These are phyloP conservation scores for Gambusia yucatana DNA, from an alignment of 2,797 vertebrate genomes.

Conservation along the genomic window DNA sequence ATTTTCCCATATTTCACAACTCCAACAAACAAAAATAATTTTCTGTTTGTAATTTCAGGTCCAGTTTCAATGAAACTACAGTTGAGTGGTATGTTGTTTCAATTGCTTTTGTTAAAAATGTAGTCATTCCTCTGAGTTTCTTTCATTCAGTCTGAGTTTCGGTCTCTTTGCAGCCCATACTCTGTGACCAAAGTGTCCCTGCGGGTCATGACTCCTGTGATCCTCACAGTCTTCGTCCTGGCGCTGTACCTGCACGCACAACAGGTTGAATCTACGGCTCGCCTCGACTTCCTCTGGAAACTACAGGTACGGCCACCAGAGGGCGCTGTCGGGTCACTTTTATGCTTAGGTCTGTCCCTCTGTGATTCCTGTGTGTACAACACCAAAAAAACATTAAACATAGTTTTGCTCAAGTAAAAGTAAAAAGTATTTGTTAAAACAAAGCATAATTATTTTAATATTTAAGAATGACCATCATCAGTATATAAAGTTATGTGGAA, in stretches of 20 bases:
- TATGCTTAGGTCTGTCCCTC: neutral
- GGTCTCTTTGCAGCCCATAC: constrained; percentile 74
- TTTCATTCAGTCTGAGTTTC: neutral
- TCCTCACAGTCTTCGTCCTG: constrained; percentile 93
- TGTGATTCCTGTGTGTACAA: too few relatives aligned
- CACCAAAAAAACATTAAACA: too few relatives aligned
- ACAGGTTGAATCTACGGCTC: constrained; percentile 96
- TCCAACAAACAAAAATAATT: constrained; percentile 4
- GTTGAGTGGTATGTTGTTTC: constrained; percentile 77
- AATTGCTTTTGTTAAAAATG: neutral
- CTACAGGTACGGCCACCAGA: constrained; percentile 86
- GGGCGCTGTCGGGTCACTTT: constrained; percentile 7
- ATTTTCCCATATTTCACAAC: too few relatives aligned
- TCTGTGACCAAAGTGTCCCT: constrained; percentile 90
- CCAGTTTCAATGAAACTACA: constrained; percentile 83
- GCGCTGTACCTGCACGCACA: constrained; percentile 95
- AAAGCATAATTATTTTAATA: too few relatives aligned
- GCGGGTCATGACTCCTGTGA: constrained; percentile 91
- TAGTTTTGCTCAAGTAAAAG: too few relatives aligned
- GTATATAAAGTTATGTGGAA: too few relatives aligned
- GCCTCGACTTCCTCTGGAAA: constrained; percentile 98
- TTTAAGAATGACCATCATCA: too few relatives aligned
- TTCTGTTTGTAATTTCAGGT: constrained; percentile 59
- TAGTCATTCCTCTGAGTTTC: neutral
- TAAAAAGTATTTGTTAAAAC: neutral